phyloP scores from a whole-genome alignment of 2,113 vertebrate species.

The Anoura caudifer region DNA sequence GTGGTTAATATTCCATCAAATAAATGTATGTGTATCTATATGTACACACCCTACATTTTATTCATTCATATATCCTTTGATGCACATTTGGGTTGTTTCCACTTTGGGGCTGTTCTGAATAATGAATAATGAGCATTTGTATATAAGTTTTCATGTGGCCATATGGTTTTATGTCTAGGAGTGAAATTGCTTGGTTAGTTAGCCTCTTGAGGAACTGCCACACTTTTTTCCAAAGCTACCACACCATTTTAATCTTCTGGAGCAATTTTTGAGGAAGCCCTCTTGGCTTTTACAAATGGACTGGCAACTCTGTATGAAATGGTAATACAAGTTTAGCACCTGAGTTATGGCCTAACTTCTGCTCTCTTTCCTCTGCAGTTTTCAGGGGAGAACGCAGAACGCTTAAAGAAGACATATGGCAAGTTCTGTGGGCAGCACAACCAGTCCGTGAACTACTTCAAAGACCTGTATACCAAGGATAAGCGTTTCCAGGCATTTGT shows the following conservation, averaged over 20 bases:
- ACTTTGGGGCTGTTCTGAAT: neutral
- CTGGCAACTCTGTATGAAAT: neutral
- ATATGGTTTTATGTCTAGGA: neutral
- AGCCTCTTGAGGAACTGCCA: neutral
- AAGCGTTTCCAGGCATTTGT: conserved; percentile 96
- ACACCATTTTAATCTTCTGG: neutral
- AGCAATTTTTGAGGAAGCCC: neutral
- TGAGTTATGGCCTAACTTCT: neutral
- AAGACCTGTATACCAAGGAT: conserved; percentile 93
- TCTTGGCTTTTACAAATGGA: neutral
- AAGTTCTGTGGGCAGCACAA: conserved; percentile 97
- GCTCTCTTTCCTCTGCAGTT: conserved; percentile 82
- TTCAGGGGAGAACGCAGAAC: conserved; percentile 89
- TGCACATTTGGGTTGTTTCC: neutral
- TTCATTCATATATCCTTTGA: neutral
- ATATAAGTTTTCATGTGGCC: neutral
- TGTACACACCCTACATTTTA: neutral
- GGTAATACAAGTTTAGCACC: accelerated
- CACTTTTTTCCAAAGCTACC: neutral
- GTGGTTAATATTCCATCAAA: neutral
- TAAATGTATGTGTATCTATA: neutral
- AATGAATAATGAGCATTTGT: neutral
- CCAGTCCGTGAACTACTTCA: conserved; percentile 94
- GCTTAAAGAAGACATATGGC: conserved; percentile 93
- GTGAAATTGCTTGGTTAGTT: neutral